A percentile compares a stretch with the other conserved stretches of the same genome.
These are phyloP conservation scores for Ciconia boyciana DNA, from an alignment of 2,113 vertebrate genomes.

Conservation along the genomic window DNA sequence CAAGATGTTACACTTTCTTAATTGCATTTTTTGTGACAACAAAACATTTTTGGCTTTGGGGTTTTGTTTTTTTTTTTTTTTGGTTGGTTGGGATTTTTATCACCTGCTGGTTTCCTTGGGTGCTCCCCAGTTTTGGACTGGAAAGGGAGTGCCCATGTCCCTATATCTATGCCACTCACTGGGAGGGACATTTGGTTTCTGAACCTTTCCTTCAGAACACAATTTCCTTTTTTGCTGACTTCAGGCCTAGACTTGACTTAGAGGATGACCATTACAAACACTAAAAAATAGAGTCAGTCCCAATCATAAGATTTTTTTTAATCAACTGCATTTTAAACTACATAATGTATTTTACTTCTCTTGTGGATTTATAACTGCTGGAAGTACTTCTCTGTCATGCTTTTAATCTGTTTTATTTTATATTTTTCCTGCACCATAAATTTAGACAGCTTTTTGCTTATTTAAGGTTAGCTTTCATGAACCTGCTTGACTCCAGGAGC, in stretches of 20 bases:
- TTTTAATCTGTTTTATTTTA: not conserved
- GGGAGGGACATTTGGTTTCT: not conserved
- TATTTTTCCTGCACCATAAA: not conserved
- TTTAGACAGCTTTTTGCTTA: not conserved
- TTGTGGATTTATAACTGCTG: not conserved
- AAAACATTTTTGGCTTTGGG: not conserved
- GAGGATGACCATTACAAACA: not conserved
- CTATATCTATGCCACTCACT: not conserved
- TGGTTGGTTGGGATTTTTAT: not conserved
- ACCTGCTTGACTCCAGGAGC: not conserved
- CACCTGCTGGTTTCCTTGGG: not conserved
- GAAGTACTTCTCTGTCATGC: not conserved
- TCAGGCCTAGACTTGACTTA: not conserved
- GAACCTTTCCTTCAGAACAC: not conserved
- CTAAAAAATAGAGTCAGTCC: not conserved
- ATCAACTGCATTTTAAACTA: not conserved
- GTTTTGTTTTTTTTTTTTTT: too few relatives aligned
- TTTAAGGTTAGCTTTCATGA: not conserved
- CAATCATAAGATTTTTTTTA: not conserved
- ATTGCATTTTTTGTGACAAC: not conserved
- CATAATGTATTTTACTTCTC: not conserved
- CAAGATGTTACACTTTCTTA: not conserved
- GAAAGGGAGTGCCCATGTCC: not conserved
- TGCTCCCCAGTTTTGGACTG: not conserved
- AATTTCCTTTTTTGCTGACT: not conserved